Percentiles rank a stretch among this genome's conserved stretches.
Conservation (phyloP, 2,888 invertebrate genomes). For the Amiota minor region DNA sequence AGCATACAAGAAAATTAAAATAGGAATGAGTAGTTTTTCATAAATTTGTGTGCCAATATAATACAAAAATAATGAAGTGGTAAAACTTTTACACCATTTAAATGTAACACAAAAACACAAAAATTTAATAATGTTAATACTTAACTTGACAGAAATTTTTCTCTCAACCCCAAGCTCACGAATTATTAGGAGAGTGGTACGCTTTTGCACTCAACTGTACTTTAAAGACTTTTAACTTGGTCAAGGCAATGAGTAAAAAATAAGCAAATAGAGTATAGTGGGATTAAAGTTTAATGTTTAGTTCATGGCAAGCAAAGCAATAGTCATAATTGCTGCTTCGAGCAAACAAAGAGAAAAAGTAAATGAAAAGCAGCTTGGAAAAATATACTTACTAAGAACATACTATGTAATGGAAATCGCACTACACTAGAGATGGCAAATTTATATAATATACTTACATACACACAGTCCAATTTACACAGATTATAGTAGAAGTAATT, state of each 20-base stretch:
- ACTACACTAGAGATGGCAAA: neutral
- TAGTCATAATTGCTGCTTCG: conserved; percentile 5
- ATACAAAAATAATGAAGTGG: too few species aligned
- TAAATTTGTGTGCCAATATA: too few species aligned
- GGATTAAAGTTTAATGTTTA: too few species aligned
- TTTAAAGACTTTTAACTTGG: conserved; percentile 7
- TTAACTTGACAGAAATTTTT: conserved; percentile 14
- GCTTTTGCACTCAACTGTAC: neutral
- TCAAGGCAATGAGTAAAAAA: neutral
- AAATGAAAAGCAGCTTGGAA: neutral
- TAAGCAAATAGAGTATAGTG: too few species aligned
- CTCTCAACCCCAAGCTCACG: neutral
- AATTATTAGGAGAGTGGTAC: too few species aligned
- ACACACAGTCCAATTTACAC: neutral
- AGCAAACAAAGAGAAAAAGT: neutral
- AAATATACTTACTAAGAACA: neutral
- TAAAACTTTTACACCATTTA: too few species aligned
- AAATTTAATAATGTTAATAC: neutral
- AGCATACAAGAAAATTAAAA: too few species aligned
- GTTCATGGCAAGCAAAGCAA: neutral
- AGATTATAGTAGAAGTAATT: conserved; percentile 1
- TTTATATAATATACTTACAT: neutral
- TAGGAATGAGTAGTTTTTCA: too few species aligned
- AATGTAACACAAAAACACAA: neutral
- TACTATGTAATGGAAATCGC: neutral